These are phyloP conservation scores for Brachionus sp. DNA, from an alignment of 1,140 invertebrate genomes.

Conservation along the genomic window DNA sequence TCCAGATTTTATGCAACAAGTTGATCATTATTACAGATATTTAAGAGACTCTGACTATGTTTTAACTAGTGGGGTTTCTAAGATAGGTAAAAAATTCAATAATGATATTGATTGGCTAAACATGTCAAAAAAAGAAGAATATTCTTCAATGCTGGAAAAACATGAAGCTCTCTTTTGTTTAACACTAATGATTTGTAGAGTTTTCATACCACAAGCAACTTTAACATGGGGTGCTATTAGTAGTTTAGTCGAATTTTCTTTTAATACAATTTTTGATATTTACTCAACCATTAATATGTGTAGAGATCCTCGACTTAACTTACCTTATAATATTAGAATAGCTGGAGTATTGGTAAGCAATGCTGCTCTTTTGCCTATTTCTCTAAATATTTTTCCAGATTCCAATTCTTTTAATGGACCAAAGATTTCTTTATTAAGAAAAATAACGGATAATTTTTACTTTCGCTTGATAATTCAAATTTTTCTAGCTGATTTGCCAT, in stretches of 20 bases:
- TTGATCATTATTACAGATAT: background rate
- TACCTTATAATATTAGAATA: background rate
- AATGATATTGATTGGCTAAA: background rate
- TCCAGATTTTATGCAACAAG: conserved; percentile 25
- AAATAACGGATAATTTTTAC: conserved; percentile 32
- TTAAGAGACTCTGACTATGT: background rate
- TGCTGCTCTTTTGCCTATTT: background rate
- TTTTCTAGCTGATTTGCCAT: conserved; percentile 16
- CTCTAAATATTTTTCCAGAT: conserved; percentile 12
- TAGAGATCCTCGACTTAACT: background rate
- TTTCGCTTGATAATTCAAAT: conserved; percentile 26
- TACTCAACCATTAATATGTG: conserved; percentile 18
- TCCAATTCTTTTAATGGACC: background rate
- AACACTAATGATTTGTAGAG: background rate
- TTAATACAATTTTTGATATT: conserved; percentile 32
- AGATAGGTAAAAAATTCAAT: background rate
- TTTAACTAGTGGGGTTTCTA: background rate
- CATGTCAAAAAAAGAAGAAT: background rate
- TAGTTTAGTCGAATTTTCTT: conserved; percentile 26
- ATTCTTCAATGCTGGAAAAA: conserved; percentile 25
- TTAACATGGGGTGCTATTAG: conserved; percentile 13
- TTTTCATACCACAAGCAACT: conserved; percentile 27
- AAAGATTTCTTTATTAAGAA: conserved; percentile 7
- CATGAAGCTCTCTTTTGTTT: conserved; percentile 12
- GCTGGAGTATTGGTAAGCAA: conserved; percentile 1